phyloP scores from a whole-genome alignment of 1,140 invertebrate genomes.

The Ctenoplectra terminalis region DNA sequence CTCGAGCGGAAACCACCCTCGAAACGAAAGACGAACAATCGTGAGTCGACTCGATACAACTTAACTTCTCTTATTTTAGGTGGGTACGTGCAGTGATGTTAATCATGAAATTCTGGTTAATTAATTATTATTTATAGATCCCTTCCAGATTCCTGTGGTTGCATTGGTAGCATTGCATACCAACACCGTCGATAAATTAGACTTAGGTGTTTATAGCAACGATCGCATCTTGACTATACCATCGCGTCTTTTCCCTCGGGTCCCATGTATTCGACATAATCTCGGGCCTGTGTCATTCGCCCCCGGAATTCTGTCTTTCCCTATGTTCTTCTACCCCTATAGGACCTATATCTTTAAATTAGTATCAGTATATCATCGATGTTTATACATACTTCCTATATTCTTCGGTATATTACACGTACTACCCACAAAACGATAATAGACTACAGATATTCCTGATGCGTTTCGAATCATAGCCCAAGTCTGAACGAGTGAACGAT shows the following conservation, averaged over 20 bases:
- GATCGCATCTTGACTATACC: conserved; percentile 41
- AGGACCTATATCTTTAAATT: background rate
- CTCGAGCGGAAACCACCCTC: background rate
- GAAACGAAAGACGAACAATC: background rate
- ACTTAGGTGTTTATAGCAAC: conserved; percentile 54
- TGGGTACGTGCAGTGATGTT: background rate
- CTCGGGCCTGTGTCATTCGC: conserved; percentile 13
- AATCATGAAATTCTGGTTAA: background rate
- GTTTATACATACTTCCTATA: too few relatives aligned
- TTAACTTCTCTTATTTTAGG: too few relatives aligned
- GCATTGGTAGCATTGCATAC: background rate
- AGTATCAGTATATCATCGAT: too few relatives aligned
- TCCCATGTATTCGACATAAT: conserved; percentile 55
- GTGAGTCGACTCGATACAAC: too few relatives aligned
- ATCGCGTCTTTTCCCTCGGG: conserved; percentile 46
- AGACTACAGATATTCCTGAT: too few relatives aligned
- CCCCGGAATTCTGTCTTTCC: too few relatives aligned
- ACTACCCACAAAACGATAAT: background rate
- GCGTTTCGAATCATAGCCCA: background rate
- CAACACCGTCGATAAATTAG: conserved; percentile 51
- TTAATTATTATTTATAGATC: conserved; percentile 40
- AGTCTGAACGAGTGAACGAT: background rate
- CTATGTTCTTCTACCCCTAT: background rate
- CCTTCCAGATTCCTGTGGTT: background rate
- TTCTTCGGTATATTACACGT: too few relatives aligned